These are phyloP conservation scores for Sapayoa aenigma DNA, from an alignment of 2,113 vertebrate species.

Conservation along the genomic window DNA sequence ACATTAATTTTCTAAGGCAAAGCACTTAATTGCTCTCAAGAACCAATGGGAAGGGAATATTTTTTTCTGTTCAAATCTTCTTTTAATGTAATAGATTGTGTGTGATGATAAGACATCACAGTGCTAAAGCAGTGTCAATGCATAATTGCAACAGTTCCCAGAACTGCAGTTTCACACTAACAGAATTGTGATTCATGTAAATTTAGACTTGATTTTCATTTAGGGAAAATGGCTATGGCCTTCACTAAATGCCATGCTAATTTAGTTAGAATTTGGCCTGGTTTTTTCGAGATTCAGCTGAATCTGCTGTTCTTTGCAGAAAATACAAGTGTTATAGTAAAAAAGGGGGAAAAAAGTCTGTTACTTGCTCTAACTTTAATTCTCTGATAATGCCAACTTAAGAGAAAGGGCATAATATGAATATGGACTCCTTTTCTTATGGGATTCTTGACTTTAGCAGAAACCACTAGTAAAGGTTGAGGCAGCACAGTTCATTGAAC, in stretches of 20 bases:
- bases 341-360: background rate
- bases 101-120: background rate
- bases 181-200: background rate
- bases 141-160: background rate
- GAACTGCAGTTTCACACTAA: background rate
- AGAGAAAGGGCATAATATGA: background rate
- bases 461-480: background rate
- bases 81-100: background rate
- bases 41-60: background rate
- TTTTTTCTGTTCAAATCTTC: background rate
- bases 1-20: background rate
- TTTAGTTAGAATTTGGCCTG: background rate
- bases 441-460: background rate
- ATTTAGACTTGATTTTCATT: background rate
- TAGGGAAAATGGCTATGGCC: background rate
- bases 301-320: background rate
- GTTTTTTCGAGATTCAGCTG: background rate
- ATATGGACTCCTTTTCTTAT: background rate
- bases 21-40: background rate
- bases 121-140: background rate
- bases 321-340: background rate
- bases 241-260: background rate
- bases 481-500: background rate
- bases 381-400: background rate
- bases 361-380: background rate